Base-by-base conservation (phyloP, 1,140 invertebrate species). In the Eulimnadia texana region DNA sequence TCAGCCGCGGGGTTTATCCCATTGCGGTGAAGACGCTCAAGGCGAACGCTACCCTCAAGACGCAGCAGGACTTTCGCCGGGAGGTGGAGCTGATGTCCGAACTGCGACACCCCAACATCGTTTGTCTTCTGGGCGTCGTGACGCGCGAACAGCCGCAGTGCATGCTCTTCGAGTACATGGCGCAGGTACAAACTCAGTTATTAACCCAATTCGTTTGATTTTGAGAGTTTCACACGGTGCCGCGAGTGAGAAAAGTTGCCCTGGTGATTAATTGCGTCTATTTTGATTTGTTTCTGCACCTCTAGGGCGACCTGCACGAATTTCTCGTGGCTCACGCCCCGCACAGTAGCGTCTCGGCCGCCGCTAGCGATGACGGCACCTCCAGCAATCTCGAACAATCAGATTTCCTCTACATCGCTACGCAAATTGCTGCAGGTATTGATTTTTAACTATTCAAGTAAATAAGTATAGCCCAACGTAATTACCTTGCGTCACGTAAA, bases 151-250 rank as follows among this genome's bases (percentile, higher is more conserved):
- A 93, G 68, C 93, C 93, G 0, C 83, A 90, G 71, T 95, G 91
- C 70, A 94, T 97, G 90, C 75, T 97, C 1, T 97, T 96, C 76
- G 93, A 97, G 72, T 95, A 92, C 70, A 95, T 93, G 90, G 85
- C 86, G 1, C 83, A 79, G 68, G 72, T 71, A 65, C 52, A 64
- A 3, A 9, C 2, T 33, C 10, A 19, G 9, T 1, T 54, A 0
- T 13, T 53, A 23, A 1, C 49, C 1, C 16, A 50, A 2, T 9
- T 53, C 11, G 22, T 54, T n/a, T n/a, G n/a, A n/a, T n/a, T n/a
- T n/a, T n/a, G n/a, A n/a, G n/a, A n/a, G n/a, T n/a, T n/a, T n/a
- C n/a, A n/a, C n/a, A n/a, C n/a, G n/a, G n/a, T n/a, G n/a, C n/a
- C n/a, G n/a, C n/a, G n/a, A n/a, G n/a, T n/a, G n/a, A n/a, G n/a